Conservation (phyloP, 2,888 invertebrate species). For the Nasonovia ribisnigri region DNA sequence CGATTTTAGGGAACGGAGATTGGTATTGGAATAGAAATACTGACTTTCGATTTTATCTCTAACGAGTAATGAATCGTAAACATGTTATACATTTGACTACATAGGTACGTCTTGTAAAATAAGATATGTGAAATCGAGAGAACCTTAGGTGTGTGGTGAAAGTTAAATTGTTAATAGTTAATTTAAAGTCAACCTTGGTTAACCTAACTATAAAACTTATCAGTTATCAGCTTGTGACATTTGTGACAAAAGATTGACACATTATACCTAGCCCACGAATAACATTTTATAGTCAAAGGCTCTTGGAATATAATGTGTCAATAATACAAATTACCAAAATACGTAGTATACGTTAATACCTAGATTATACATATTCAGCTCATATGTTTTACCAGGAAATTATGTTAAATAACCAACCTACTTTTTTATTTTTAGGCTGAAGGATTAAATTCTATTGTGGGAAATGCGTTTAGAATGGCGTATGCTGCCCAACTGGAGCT, state of each 20-base stretch:
- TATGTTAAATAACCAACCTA: neutral
- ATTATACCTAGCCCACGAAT: neutral
- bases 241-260: neutral
- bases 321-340: neutral
- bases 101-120: neutral
- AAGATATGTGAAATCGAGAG: neutral
- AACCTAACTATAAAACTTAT: neutral
- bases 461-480: constrained; percentile 93
- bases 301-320: neutral
- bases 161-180: neutral
- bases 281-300: neutral
- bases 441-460: constrained; percentile 87
- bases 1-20: neutral
- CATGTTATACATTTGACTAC: neutral
- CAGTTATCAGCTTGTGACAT: neutral
- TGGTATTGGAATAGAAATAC: neutral
- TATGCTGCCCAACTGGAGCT: constrained; percentile 86
- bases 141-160: neutral
- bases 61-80: neutral
- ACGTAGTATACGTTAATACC: neutral
- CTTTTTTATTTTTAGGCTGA: constrained; percentile 78
- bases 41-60: neutral
- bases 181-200: neutral
- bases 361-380: neutral
- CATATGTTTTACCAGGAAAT: neutral